Conservation (phyloP, 1,140 invertebrate species). For the Hylyphantes graminicola region DNA sequence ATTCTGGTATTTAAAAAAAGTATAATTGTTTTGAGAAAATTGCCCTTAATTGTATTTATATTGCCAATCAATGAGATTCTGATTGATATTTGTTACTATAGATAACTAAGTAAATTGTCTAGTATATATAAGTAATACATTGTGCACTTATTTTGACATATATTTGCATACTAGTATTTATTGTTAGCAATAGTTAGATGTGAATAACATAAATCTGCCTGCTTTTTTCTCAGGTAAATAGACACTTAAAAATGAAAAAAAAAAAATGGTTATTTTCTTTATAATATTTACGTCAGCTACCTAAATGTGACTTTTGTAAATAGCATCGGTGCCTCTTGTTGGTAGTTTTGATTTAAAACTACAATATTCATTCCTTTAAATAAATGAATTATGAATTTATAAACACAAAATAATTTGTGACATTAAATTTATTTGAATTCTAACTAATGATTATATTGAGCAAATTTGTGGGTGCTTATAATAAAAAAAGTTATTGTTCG, state of each 20-base stretch:
- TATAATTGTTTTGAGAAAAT: background rate
- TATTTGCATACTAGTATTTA: slow-evolving; percentile 53
- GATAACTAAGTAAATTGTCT: background rate
- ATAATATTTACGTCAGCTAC: slow-evolving; percentile 15
- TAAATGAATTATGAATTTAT: too few relatives aligned
- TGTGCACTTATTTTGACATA: slow-evolving; percentile 25
- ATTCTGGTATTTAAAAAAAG: slow-evolving; percentile 10
- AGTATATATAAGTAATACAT: background rate
- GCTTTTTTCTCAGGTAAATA: slow-evolving; percentile 24
- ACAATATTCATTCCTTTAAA: too few relatives aligned
- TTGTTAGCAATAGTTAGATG: slow-evolving; percentile 49
- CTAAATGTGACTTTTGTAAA: slow-evolving; percentile 12
- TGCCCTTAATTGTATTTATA: background rate
- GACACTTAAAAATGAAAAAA: background rate
- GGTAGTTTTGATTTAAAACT: too few relatives aligned
- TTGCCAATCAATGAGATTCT: background rate
- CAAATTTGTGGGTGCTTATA: too few relatives aligned
- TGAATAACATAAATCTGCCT: slow-evolving; percentile 14
- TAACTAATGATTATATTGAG: too few relatives aligned
- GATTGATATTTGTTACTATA: too few relatives aligned
- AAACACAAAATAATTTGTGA: too few relatives aligned
- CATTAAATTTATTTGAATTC: too few relatives aligned
- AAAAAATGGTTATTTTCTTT: slow-evolving; percentile 23
- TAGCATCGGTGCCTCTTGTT: background rate
- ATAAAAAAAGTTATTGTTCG: too few relatives aligned